Evolutionary conservation across 2,797 vertebrate genomes (phyloP).

Genomic region (Sardinella longiceps): DNA sequence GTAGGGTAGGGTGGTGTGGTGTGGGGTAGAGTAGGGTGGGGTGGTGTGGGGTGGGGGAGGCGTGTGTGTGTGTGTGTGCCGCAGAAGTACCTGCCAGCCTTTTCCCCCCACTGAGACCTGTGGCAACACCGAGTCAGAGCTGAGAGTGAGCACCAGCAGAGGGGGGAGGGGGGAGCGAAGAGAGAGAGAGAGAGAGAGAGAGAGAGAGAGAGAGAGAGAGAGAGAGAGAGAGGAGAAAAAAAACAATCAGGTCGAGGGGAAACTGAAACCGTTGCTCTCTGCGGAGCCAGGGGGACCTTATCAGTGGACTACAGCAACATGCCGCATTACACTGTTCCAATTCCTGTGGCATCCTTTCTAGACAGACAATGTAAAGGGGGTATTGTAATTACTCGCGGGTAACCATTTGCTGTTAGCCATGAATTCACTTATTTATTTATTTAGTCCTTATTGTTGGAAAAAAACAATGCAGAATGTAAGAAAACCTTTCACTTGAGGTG

Average conservation of each 20-base stretch:
- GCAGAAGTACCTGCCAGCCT: constrained; percentile 63
- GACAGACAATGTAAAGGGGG: constrained; percentile 26
- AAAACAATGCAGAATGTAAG: not conserved
- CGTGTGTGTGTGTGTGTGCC: constrained; percentile 30
- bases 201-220: too few relatives aligned
- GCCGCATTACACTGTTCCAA: constrained; percentile 29
- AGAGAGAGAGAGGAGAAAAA: not conserved
- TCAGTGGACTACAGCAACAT: constrained; percentile 41
- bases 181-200: not conserved
- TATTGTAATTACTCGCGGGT: constrained; percentile 19
- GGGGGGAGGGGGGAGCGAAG: not conserved
- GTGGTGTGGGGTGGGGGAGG: not conserved
- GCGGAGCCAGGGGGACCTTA: constrained; percentile 28
- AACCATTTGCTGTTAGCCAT: constrained; percentile 6
- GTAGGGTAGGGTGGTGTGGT: too few relatives aligned
- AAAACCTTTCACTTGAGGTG: constrained; percentile 12
- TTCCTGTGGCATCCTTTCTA: constrained; percentile 20
- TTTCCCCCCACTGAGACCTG: constrained; percentile 51
- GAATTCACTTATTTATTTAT: constrained; percentile 3
- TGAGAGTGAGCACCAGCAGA: constrained; percentile 46
- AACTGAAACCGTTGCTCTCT: constrained; percentile 40
- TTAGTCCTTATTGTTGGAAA: not conserved
- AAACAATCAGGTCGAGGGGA: constrained; percentile 42
- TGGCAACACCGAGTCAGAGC: constrained; percentile 42
- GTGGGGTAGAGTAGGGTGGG: constrained; percentile 35